Evolutionary conservation across 1,140 invertebrate genomes (phyloP).

Genomic region (Theocolax elegans): DNA sequence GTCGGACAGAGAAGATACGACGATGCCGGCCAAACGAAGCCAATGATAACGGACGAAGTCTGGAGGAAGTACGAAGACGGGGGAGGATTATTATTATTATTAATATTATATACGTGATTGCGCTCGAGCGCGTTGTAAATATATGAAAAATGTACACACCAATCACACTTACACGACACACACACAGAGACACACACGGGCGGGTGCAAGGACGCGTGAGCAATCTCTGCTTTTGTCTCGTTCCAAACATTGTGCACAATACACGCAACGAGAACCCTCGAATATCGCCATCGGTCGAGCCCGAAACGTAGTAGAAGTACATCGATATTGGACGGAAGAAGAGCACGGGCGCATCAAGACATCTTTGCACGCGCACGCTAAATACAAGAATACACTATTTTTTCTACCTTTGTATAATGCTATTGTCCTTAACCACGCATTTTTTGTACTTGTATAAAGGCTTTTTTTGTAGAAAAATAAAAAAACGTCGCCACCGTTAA

Average conservation of each 20-base stretch:
- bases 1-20: not conserved
- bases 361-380: not conserved
- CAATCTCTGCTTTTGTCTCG: no score
- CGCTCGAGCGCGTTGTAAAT: constrained; percentile 55
- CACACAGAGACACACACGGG: constrained; percentile 36
- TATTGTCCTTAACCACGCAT: constrained; percentile 60
- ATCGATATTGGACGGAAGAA: no score
- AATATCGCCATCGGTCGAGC: no score
- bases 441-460: constrained; percentile 69
- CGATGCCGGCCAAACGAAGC: constrained; percentile 18
- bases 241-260: no score
- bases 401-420: constrained; percentile 54
- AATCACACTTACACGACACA: constrained; percentile 36
- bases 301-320: no score
- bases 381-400: constrained; percentile 52
- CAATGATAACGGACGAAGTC: constrained; percentile 40
- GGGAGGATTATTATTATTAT: constrained; percentile 31
- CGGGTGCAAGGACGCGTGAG: no score
- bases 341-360: no score
- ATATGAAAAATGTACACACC: constrained; percentile 36
- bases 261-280: no score
- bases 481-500: constrained; percentile 67
- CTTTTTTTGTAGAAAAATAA: constrained; percentile 65
- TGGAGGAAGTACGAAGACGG: constrained; percentile 1
- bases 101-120: constrained; percentile 54